These are phyloP conservation scores for Desoria tigrina DNA, from an alignment of 2,888 invertebrate genomes.

Conservation along the genomic window DNA sequence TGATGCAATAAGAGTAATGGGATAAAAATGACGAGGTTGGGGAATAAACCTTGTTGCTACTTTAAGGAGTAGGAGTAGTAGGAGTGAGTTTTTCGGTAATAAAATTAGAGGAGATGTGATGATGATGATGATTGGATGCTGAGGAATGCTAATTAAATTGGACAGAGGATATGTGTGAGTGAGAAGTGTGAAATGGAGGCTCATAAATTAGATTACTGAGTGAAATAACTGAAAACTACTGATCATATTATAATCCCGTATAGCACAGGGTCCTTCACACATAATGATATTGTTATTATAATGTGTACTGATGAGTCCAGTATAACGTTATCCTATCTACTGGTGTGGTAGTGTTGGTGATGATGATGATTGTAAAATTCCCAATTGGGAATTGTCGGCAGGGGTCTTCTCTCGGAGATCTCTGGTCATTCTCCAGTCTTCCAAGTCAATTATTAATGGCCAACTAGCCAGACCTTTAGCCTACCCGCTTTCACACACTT, in stretches of 20 bases:
- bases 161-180: not conserved
- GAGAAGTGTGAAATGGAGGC: conserved; percentile 13
- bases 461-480: conserved; percentile 17
- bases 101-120: conserved; percentile 3
- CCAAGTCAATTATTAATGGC: conserved; percentile 20
- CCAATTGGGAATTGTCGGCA: conserved; percentile 13
- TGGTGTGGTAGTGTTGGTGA: too few relatives aligned
- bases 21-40: too few relatives aligned
- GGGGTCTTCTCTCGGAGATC: conserved; percentile 3
- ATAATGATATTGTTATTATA: not conserved
- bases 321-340: too few relatives aligned
- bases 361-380: conserved; percentile 12
- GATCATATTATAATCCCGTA: not conserved
- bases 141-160: conserved; percentile 18
- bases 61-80: too few relatives aligned
- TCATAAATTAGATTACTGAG: conserved; percentile 14
- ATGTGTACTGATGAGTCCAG: too few relatives aligned
- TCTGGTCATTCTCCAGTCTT: conserved; percentile 1
- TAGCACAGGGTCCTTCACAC: not conserved
- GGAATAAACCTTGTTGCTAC: too few relatives aligned
- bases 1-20: too few relatives aligned
- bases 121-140: not conserved
- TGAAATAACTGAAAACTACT: conserved; percentile 7
- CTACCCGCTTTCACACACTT: conserved; percentile 18
- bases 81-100: conserved; percentile 5